Base-by-base conservation (phyloP, 2,888 invertebrate genomes). In the Pilophorus perplexus region DNA sequence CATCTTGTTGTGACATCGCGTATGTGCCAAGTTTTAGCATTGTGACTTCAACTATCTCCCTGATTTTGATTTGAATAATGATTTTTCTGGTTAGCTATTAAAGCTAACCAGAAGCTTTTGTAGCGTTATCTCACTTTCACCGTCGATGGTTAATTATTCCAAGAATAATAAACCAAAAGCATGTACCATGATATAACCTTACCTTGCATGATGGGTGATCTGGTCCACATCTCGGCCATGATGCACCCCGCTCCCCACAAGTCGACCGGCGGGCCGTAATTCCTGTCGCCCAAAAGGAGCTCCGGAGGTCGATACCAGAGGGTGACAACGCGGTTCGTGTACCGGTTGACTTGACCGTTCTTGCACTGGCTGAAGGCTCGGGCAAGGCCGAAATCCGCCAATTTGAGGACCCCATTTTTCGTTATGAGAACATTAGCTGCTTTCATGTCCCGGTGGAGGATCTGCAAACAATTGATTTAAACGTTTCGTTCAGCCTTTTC, bases 211-310 rank as follows among this genome's bases (percentile, higher is more conserved):
- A 93, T 93, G 0, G 93, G 98, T 3, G 79, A 80, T 71, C 85
- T 80, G 0, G 96, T 98, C 98, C 98, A 99, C 93, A 99, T 93
- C 80, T 99, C 99, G 0, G 98, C 98, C 98, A 99, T 98, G 70
- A 99, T 99, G 76, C 99, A 99, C 0, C 99, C 99, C 0, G 95
- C 97, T 0, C 92, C 92, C 92, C 92, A 92, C 80, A 98, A 84
- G 80, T 99, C 99, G 12, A 99, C 95, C 0, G 96, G 91, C 0
- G 97, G 93, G 0, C 95, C 95, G 75, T 99, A 99, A 79, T 96
- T 93, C 12, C 98, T 82, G 74, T 95, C 92, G 33, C 94, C 88
- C 5, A 87, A 76, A 12, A 88, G 75, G 20, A 87, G 76, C 74
- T 87, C 86, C 3, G 86, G 86, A 18, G 86, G 85, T 37, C 90